These are phyloP conservation scores for Euphydryas editha DNA, from an alignment of 2,888 invertebrate genomes.

Conservation along the genomic window DNA sequence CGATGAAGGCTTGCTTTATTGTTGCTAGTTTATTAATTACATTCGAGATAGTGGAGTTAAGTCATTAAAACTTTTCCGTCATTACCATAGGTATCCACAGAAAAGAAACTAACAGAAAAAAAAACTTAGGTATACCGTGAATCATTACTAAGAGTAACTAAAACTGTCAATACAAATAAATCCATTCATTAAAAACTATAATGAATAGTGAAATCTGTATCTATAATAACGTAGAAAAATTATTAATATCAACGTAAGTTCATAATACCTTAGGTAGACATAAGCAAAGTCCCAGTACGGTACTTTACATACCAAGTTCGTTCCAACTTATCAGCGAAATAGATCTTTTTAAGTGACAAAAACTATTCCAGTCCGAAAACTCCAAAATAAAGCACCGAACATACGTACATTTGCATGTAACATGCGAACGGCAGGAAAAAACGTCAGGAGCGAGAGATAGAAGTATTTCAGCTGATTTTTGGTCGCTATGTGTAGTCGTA, in stretches of 20 bases:
- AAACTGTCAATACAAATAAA: too few species aligned
- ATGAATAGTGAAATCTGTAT: too few species aligned
- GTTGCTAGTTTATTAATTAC: not conserved
- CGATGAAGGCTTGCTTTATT: not conserved
- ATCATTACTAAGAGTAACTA: too few species aligned
- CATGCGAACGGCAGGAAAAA: slow-evolving; percentile 70
- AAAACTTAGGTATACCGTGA: too few species aligned
- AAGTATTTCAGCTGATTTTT: slow-evolving; percentile 49
- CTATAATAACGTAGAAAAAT: too few species aligned
- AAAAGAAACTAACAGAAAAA: too few species aligned
- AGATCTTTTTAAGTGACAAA: slow-evolving; percentile 18
- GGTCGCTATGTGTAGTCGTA: slow-evolving; percentile 52
- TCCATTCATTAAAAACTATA: too few species aligned
- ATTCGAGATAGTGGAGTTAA: too few species aligned
- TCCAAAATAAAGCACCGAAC: slow-evolving; percentile 22
- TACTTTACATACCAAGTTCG: slow-evolving; percentile 3
- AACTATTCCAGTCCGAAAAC: slow-evolving; percentile 24
- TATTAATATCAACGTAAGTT: not conserved
- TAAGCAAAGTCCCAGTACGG: not conserved
- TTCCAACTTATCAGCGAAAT: slow-evolving; percentile 5
- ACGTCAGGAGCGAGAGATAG: slow-evolving; percentile 59
- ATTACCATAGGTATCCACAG: not conserved
- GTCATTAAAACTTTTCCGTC: not conserved
- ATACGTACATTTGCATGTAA: slow-evolving; percentile 42
- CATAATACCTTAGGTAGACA: not conserved